These are phyloP conservation scores for Crossaster papposus DNA, from an alignment of 53 echinoderm and acorn worm genomes.

Conservation along the genomic window DNA sequence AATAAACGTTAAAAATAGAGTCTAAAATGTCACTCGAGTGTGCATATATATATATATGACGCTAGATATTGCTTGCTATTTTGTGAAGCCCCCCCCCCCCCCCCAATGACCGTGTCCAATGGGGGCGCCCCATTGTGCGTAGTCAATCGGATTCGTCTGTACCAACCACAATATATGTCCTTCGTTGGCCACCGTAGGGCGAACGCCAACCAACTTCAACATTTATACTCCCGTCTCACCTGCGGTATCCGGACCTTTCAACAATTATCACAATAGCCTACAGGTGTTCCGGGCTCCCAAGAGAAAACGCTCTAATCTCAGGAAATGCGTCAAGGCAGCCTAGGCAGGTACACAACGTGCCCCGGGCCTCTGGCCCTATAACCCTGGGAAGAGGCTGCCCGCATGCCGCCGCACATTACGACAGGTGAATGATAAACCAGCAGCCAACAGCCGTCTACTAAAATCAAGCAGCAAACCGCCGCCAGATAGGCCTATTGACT, in stretches of 20 bases:
- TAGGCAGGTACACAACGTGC: not conserved
- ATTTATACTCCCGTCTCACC: slow-evolving; percentile 8
- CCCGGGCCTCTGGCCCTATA: not conserved
- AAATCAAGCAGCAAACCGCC: not conserved
- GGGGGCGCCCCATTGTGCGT: too few species aligned
- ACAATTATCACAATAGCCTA: not conserved
- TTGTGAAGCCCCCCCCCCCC: too few species aligned
- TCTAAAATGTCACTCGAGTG: too few species aligned
- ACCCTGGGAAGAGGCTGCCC: not conserved
- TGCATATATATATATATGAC: too few species aligned
- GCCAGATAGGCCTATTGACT: too few species aligned
- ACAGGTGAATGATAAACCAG: not conserved
- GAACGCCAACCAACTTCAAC: slow-evolving; percentile 8
- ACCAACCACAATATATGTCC: not conserved
- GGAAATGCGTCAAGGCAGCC: slow-evolving; percentile 43
- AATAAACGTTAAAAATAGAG: too few species aligned
- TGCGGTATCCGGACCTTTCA: slow-evolving; percentile 18
- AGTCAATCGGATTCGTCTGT: too few species aligned
- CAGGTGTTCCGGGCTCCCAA: not conserved
- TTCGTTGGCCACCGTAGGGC: slow-evolving; percentile 8
- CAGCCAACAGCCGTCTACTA: slow-evolving; percentile 8
- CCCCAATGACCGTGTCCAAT: too few species aligned
- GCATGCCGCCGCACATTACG: slow-evolving; percentile 1
- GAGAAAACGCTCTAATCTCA: slow-evolving; percentile 8
- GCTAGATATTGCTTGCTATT: too few species aligned